These are phyloP conservation scores for Haemorhous mexicanus DNA, from an alignment of 2,113 vertebrate species.

Conservation along the genomic window DNA sequence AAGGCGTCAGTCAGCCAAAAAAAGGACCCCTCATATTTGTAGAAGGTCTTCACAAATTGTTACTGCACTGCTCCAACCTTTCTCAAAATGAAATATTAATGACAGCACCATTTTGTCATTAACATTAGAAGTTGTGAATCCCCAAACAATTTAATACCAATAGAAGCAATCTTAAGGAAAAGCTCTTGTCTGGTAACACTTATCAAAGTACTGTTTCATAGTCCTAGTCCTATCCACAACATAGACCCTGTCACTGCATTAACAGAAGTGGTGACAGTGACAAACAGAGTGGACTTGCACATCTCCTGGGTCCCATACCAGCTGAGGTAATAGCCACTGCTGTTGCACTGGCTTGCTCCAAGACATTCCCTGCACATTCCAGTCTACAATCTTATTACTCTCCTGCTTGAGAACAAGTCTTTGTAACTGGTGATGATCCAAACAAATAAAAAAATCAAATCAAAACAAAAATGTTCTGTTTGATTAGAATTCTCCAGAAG, in stretches of 20 bases:
- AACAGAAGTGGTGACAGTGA: background rate
- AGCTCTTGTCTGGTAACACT: background rate
- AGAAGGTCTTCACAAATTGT: background rate
- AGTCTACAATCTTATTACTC: background rate
- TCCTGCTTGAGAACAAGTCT: background rate
- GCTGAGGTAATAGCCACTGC: background rate
- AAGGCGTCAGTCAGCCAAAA: background rate
- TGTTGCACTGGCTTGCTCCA: background rate
- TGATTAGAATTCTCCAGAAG: background rate
- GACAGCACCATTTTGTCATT: background rate
- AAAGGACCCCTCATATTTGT: background rate
- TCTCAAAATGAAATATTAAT: background rate
- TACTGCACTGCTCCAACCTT: background rate
- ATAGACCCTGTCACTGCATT: background rate
- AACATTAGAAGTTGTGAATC: background rate
- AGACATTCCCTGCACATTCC: background rate
- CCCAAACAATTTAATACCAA: background rate
- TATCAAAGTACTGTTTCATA: background rate
- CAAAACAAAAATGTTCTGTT: background rate
- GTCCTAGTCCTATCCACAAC: background rate
- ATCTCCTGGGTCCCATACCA: background rate
- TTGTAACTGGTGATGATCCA: background rate
- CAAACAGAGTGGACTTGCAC: background rate
- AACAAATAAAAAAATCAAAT: background rate
- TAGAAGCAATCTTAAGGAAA: background rate